Evolutionary conservation across 2,888 invertebrate genomes (phyloP).

Genomic region (Drosophila nigritarsus): DNA sequence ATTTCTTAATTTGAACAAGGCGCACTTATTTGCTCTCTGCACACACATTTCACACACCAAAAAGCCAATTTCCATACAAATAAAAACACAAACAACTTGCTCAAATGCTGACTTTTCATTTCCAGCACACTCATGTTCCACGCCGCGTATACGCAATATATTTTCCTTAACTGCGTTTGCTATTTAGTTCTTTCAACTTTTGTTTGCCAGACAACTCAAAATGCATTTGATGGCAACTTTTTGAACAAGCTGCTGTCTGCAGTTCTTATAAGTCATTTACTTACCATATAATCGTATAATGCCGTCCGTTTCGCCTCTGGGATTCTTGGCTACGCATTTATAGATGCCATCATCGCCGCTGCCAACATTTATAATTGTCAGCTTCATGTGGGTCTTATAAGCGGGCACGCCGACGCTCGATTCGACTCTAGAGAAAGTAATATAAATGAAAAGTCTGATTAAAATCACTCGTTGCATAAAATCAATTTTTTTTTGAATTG

Average conservation of each 20-base stretch:
- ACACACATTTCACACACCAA: constrained; percentile 14
- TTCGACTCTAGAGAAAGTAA: constrained; percentile 85
- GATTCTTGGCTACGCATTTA: constrained; percentile 94
- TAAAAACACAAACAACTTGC: constrained; percentile 1
- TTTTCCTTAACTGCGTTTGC: constrained; percentile 8
- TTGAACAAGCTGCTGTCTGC: constrained; percentile 30
- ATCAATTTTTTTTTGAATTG: not conserved
- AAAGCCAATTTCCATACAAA: constrained; percentile 9
- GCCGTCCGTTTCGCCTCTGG: constrained; percentile 95
- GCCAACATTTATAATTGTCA: constrained; percentile 92
- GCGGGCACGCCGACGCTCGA: constrained; percentile 89
- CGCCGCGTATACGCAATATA: constrained; percentile 44
- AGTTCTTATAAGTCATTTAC: constrained; percentile 73
- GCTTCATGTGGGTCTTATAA: constrained; percentile 95
- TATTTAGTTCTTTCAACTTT: constrained; percentile 27
- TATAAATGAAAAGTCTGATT: not conserved
- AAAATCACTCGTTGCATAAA: not conserved
- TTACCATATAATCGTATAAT: constrained; percentile 95
- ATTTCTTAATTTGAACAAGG: not conserved
- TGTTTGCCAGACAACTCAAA: constrained; percentile 55
- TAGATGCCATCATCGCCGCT: constrained; percentile 94
- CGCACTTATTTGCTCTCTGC: constrained; percentile 7
- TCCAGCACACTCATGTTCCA: constrained; percentile 5
- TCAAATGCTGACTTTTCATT: constrained; percentile 34
- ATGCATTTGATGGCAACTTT: constrained; percentile 53